Conservation (phyloP, 2,797 vertebrate species). For the Sylvia borin region DNA sequence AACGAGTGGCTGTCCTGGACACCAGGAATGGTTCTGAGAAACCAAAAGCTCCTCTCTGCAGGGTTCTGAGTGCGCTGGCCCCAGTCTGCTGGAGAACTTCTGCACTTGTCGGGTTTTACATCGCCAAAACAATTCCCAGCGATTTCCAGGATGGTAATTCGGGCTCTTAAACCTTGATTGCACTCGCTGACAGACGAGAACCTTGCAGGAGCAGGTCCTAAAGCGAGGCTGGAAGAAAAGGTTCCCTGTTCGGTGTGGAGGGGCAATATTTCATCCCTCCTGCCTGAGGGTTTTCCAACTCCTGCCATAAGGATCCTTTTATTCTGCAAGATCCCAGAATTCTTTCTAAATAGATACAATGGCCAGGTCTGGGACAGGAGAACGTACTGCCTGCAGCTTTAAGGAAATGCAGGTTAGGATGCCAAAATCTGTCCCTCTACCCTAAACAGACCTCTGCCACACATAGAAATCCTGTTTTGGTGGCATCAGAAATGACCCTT, state of each 20-base stretch:
- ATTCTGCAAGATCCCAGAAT: not conserved
- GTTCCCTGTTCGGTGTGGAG: slow-evolving; percentile 22
- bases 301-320: not conserved
- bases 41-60: slow-evolving; percentile 2
- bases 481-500: not conserved
- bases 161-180: slow-evolving; percentile 37
- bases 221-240: slow-evolving; percentile 42
- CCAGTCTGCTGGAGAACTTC: not conserved
- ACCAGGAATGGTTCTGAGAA: slow-evolving; percentile 4
- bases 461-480: not conserved
- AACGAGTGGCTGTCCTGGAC: not conserved
- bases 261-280: slow-evolving; percentile 19
- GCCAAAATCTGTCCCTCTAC: not conserved
- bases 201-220: slow-evolving; percentile 13
- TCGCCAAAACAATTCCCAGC: slow-evolving; percentile 8
- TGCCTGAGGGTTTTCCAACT: not conserved
- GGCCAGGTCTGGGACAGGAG: not conserved
- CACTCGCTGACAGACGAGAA: slow-evolving; percentile 41
- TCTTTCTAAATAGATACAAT: not conserved
- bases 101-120: not conserved
- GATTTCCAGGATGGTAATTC: slow-evolving; percentile 39
- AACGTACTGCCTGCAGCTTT: not conserved
- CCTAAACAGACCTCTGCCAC: not conserved
- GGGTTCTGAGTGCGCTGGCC: not conserved
- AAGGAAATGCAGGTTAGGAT: not conserved